These are phyloP conservation scores for Paraescarpia echinospica DNA, from an alignment of 1,140 invertebrate species.

Conservation along the genomic window DNA sequence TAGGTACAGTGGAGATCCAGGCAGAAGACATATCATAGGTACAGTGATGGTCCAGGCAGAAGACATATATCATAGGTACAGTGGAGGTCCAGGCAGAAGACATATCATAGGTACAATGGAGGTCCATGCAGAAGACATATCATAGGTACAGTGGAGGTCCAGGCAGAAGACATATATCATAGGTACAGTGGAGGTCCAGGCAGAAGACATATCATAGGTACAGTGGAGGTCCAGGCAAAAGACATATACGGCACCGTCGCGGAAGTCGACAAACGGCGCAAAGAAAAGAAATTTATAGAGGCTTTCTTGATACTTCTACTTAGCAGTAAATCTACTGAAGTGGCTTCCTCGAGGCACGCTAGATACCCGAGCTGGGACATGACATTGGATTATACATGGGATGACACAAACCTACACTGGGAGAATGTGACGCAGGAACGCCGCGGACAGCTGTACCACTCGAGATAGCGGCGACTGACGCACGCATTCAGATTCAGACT, in stretches of 20 bases:
- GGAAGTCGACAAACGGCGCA: not conserved
- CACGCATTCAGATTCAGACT: not conserved
- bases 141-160: not conserved
- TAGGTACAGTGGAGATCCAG: no score
- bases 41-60: not conserved
- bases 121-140: not conserved
- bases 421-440: not conserved
- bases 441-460: not conserved
- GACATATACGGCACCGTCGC: not conserved
- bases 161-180: not conserved
- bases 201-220: not conserved
- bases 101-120: not conserved
- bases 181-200: not conserved
- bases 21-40: not conserved
- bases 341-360: not conserved
- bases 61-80: no score
- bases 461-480: not conserved
- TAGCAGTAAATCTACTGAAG: not conserved
- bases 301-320: not conserved
- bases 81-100: no score
- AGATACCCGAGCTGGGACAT: not conserved
- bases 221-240: not conserved
- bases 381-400: not conserved
- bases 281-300: not conserved
- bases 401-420: not conserved